These are phyloP conservation scores for Enteromius afrohamiltoni DNA, from an alignment of 2,797 vertebrate genomes.

Conservation along the genomic window DNA sequence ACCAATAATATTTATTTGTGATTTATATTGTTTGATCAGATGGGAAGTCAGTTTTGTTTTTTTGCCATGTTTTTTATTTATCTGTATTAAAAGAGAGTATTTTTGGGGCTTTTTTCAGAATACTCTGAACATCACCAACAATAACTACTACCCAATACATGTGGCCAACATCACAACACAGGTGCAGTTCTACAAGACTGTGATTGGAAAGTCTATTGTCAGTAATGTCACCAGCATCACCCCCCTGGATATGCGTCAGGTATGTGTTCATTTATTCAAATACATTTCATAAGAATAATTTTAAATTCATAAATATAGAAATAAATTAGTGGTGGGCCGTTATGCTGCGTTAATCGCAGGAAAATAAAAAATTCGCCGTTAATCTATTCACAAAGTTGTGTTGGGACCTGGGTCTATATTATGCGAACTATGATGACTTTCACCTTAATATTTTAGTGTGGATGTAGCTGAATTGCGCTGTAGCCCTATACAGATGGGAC, in stretches of 20 bases:
- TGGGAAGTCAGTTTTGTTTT: background rate
- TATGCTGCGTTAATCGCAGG: too few relatives aligned
- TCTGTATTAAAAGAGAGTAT: background rate
- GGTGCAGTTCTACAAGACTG: constrained; percentile 92
- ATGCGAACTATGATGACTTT: too few relatives aligned
- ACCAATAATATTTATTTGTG: background rate
- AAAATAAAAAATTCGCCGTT: too few relatives aligned
- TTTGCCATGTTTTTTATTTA: background rate
- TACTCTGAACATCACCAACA: constrained; percentile 95
- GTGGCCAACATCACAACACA: constrained; percentile 92
- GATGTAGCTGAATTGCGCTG: too few relatives aligned
- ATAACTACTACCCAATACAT: constrained; percentile 92
- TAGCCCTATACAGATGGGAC: too few relatives aligned
- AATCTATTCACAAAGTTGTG: too few relatives aligned
- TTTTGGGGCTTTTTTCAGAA: constrained; percentile 78
- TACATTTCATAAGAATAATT: background rate
- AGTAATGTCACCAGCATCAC: constrained; percentile 87
- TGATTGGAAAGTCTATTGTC: constrained; percentile 90
- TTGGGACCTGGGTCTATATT: too few relatives aligned
- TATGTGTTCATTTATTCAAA: constrained; percentile 53
- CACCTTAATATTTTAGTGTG: too few relatives aligned
- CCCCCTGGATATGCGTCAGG: constrained; percentile 91
- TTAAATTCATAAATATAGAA: background rate
- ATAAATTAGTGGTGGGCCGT: background rate
- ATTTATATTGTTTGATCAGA: background rate